Conservation (phyloP, 2,888 invertebrate species). For the Pseudanteris insignis region DNA sequence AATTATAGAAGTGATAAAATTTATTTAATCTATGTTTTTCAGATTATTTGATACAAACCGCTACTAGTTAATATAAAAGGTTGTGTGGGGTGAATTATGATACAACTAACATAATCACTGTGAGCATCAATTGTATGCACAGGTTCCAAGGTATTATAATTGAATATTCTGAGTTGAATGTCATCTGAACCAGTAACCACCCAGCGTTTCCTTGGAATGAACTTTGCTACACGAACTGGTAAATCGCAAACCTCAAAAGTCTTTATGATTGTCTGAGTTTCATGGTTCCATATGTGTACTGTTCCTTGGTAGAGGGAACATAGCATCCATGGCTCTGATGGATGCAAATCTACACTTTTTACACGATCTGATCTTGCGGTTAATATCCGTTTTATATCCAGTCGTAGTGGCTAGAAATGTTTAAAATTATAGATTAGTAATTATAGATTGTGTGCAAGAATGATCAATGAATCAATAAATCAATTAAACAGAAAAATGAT, state of each 20-base stretch:
- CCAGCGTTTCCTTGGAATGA: conserved; percentile 98
- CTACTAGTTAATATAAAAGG: conserved; percentile 96
- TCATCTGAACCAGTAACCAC: conserved; percentile 97
- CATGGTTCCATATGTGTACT: conserved; percentile 99
- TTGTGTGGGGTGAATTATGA: conserved; percentile 96
- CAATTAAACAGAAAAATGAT: background rate
- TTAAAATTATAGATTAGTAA: no score
- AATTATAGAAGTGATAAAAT: no score
- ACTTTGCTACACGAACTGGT: conserved; percentile 95
- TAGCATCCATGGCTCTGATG: conserved; percentile 98
- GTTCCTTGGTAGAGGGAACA: conserved; percentile 96
- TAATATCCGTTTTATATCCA: conserved; percentile 98
- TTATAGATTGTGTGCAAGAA: no score
- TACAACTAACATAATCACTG: conserved; percentile 96
- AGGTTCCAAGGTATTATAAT: conserved; percentile 97
- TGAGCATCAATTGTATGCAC: conserved; percentile 98
- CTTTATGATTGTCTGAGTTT: conserved; percentile 89
- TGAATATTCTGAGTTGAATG: conserved; percentile 94
- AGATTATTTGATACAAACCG: no score
- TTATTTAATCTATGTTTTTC: no score
- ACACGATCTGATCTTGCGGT: conserved; percentile 98
- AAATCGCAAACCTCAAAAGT: conserved; percentile 95
- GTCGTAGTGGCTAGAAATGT: conserved; percentile 82
- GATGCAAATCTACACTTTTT: conserved; percentile 97
- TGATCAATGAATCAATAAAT: background rate